A percentile compares a stretch with the other conserved stretches of the same genome.
phyloP scores from a whole-genome alignment of 1,140 invertebrate genomes.

The Ceratina australensis region DNA sequence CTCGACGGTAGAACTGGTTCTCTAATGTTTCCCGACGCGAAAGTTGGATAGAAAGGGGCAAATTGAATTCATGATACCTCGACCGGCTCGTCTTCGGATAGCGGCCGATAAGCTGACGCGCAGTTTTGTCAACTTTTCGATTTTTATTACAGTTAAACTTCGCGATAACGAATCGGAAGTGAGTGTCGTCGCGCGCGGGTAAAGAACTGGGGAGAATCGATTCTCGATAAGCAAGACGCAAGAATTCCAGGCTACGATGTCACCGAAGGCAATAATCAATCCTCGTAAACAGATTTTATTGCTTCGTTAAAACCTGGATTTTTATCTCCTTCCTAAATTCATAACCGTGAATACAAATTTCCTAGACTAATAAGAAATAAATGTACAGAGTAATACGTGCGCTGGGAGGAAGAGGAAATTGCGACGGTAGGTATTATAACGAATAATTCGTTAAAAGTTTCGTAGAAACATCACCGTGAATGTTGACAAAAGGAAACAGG shows the following conservation, averaged over 20 bases:
- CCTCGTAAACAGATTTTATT: no score
- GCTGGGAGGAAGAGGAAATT: no score
- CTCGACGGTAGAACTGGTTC: not conserved
- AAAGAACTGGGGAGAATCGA: not conserved
- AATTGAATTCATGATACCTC: slow-evolving; percentile 18
- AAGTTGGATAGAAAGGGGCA: not conserved
- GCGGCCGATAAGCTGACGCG: slow-evolving; percentile 1
- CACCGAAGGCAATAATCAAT: no score
- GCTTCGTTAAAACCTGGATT: no score
- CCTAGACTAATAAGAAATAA: no score
- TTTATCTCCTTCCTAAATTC: no score
- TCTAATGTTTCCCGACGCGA: slow-evolving; percentile 4
- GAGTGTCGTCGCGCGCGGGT: not conserved
- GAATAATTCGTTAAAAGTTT: no score
- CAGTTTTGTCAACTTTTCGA: not conserved
- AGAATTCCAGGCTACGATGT: not conserved
- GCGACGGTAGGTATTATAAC: no score
- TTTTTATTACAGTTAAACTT: not conserved
- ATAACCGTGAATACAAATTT: no score
- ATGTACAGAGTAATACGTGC: no score
- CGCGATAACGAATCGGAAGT: not conserved
- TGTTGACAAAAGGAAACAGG: no score
- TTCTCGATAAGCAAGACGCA: not conserved
- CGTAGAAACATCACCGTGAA: no score
- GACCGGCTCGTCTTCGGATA: not conserved